These are phyloP conservation scores for Oreochromis aureus DNA, from an alignment of 2,113 vertebrate genomes.

Conservation along the genomic window DNA sequence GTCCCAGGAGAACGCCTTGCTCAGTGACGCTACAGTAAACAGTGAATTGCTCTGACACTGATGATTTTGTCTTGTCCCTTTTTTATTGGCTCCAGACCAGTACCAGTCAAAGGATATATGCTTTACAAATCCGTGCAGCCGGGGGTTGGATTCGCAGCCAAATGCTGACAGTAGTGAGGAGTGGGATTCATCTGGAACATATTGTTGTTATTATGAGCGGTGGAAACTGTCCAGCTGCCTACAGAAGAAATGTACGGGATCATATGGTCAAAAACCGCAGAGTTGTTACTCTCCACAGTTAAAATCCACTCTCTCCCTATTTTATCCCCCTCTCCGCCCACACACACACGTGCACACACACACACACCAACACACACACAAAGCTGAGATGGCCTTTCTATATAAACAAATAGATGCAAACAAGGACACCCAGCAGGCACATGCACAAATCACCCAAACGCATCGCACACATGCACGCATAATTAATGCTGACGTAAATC, in stretches of 20 bases:
- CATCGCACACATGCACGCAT: slow-evolving; percentile 26
- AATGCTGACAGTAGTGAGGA: slow-evolving; percentile 34
- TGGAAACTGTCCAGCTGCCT: slow-evolving; percentile 58
- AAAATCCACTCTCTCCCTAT: slow-evolving; percentile 14
- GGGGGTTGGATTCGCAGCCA: slow-evolving; percentile 6
- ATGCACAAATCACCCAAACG: slow-evolving; percentile 12
- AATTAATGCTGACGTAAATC: slow-evolving; percentile 60
- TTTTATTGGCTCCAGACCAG: slow-evolving; percentile 27
- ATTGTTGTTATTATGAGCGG: slow-evolving; percentile 56
- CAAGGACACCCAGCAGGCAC: slow-evolving; percentile 33
- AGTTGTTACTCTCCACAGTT: slow-evolving; percentile 21
- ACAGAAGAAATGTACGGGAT: slow-evolving; percentile 39
- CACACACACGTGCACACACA: background rate
- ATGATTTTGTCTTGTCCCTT: slow-evolving; percentile 32
- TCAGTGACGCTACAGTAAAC: background rate
- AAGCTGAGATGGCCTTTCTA: background rate
- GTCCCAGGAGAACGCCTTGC: background rate
- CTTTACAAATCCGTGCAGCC: slow-evolving; percentile 23
- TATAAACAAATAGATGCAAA: slow-evolving; percentile 44
- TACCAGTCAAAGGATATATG: slow-evolving; percentile 29
- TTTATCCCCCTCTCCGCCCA: background rate
- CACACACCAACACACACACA: background rate
- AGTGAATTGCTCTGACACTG: slow-evolving; percentile 10
- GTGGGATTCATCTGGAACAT: slow-evolving; percentile 56
- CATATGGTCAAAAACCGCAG: slow-evolving; percentile 44